Percentiles rank a stretch among this genome's conserved stretches.
phyloP scores from a whole-genome alignment of 2,797 vertebrate species.

The Gouania willdenowi region DNA sequence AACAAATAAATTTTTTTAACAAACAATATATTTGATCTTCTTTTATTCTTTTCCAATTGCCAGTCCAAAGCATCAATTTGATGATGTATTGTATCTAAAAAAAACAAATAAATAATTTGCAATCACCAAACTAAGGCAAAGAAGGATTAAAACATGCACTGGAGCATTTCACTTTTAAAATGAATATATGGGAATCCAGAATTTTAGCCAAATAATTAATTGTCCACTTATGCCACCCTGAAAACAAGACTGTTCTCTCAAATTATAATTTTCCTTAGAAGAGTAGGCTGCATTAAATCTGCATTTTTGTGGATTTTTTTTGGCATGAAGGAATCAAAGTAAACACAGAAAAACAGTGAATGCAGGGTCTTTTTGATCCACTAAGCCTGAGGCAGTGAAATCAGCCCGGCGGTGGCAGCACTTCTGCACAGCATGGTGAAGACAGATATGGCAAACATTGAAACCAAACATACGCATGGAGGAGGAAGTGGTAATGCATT shows the following conservation, averaged over 20 bases:
- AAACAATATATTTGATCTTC: too few relatives aligned
- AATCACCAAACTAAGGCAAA: too few relatives aligned
- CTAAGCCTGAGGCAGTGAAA: constrained; percentile 59
- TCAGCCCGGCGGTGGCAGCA: constrained; percentile 49
- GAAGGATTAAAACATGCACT: not conserved
- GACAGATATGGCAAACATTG: constrained; percentile 50
- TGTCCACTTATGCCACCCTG: constrained; percentile 3
- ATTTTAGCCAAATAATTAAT: constrained; percentile 41
- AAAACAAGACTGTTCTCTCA: constrained; percentile 35
- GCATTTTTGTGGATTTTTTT: constrained; percentile 55
- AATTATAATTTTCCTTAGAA: constrained; percentile 38
- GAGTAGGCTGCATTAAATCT: constrained; percentile 49
- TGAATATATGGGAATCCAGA: constrained; percentile 9
- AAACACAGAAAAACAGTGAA: constrained; percentile 41
- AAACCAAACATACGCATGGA: constrained; percentile 43
- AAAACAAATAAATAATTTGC: too few relatives aligned
- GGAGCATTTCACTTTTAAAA: not conserved
- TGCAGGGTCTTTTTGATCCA: constrained; percentile 60
- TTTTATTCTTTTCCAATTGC: too few relatives aligned
- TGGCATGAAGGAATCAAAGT: constrained; percentile 50
- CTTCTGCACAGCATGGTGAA: constrained; percentile 52
- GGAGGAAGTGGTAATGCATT: constrained; percentile 34
- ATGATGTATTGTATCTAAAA: too few relatives aligned
- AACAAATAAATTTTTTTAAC: too few relatives aligned
- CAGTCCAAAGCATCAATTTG: too few relatives aligned